phyloP scores from a whole-genome alignment of 2,888 invertebrate species.

The Diplolepis rosae region DNA sequence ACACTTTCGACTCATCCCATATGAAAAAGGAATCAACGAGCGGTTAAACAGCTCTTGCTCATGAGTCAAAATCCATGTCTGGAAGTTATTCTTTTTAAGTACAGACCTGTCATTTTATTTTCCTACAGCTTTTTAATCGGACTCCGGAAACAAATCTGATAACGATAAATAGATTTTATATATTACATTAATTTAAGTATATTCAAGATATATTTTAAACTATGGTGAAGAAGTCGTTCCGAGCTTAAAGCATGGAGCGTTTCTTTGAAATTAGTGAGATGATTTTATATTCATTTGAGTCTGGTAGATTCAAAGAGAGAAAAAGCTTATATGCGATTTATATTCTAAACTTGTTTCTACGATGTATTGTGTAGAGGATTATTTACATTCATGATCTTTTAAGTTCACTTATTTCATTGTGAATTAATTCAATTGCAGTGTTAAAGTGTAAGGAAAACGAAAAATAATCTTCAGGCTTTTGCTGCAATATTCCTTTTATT shows the following conservation, averaged over 20 bases:
- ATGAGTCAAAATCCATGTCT: background rate
- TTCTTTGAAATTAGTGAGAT: background rate
- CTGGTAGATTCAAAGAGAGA: background rate
- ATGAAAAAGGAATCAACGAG: slow-evolving; percentile 34
- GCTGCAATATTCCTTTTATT: background rate
- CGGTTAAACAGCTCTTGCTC: background rate
- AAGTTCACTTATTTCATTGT: background rate
- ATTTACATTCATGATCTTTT: background rate
- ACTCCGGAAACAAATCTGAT: background rate
- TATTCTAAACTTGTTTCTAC: background rate
- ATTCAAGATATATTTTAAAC: background rate
- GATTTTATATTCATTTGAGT: background rate
- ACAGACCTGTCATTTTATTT: background rate
- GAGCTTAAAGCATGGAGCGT: background rate
- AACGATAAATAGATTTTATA: background rate
- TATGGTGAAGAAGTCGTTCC: background rate
- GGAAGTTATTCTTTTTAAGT: background rate
- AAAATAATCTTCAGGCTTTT: background rate
- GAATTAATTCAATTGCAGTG: background rate
- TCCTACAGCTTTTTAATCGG: background rate
- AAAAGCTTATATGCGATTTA: background rate
- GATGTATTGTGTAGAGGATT: background rate
- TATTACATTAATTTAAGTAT: background rate
- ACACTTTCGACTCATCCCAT: slow-evolving; percentile 52
- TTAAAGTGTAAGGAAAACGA: background rate